Percentiles rank a stretch among this genome's conserved stretches.
These are phyloP conservation scores for Dryobates pubescens DNA, from an alignment of 2,797 vertebrate genomes.

Conservation along the genomic window DNA sequence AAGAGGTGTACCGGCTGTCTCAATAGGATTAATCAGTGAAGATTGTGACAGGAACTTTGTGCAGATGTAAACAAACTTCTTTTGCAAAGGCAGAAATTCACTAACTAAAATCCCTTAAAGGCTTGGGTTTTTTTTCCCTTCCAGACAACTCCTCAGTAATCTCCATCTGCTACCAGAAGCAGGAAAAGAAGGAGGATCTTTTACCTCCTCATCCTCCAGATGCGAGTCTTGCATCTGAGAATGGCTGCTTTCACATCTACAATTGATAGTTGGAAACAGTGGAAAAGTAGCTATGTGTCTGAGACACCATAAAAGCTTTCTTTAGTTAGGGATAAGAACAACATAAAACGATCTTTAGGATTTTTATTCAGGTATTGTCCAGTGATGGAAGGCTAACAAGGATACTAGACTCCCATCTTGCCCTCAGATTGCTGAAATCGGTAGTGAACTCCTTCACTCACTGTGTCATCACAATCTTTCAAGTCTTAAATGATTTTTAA, in stretches of 20 bases:
- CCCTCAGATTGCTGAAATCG: neutral
- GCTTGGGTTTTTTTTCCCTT: neutral
- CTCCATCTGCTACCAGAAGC: neutral
- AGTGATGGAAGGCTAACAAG: neutral
- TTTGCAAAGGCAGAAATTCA: constrained; percentile 8
- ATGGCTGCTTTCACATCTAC: neutral
- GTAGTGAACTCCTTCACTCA: neutral
- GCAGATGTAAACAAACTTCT: constrained; percentile 18
- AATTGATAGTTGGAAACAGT: neutral
- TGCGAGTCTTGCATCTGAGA: neutral
- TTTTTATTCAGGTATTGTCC: neutral
- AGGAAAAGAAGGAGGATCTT: neutral
- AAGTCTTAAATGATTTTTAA: neutral
- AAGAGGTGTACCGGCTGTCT: neutral
- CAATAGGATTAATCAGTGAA: constrained; percentile 6
- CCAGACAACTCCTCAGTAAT: neutral
- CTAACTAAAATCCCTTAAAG: neutral
- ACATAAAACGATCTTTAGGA: neutral
- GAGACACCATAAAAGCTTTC: neutral
- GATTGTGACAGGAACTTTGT: constrained; percentile 3
- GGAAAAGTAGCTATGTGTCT: neutral
- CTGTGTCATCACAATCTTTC: neutral
- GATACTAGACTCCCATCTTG: neutral
- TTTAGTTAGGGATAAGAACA: neutral
- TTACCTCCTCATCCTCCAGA: neutral